Evolutionary conservation across 2,888 invertebrate species (phyloP).

Genomic region (Tyria jacobaeae): DNA sequence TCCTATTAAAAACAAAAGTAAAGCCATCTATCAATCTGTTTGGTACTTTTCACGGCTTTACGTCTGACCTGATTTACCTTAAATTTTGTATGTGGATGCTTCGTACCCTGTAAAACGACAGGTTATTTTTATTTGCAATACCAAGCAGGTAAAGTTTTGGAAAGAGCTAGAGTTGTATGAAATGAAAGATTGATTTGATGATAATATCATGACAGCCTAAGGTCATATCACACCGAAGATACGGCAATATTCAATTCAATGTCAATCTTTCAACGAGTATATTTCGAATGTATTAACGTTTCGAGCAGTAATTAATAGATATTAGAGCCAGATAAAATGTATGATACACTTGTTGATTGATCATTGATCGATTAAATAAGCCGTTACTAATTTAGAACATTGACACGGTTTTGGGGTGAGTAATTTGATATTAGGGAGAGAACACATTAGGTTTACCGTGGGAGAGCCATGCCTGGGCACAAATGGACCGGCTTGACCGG

Average conservation of each 20-base stretch:
- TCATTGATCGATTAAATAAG: conserved; percentile 54
- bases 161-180: too few species aligned
- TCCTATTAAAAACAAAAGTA: too few species aligned
- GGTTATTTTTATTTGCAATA: too few species aligned
- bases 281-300: conserved; percentile 2
- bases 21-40: too few species aligned
- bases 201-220: neutral
- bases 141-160: too few species aligned
- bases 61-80: too few species aligned
- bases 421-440: conserved; percentile 56
- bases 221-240: neutral
- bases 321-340: conserved; percentile 32
- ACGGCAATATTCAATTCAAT: conserved; percentile 11
- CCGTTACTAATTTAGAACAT: conserved; percentile 68
- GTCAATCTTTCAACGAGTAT: conserved; percentile 34
- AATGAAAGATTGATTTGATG: neutral
- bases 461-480: too few species aligned
- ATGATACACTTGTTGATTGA: conserved; percentile 24
- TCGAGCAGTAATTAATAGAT: conserved; percentile 29
- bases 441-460: neutral
- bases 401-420: conserved; percentile 60
- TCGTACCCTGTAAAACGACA: too few species aligned
- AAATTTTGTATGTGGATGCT: too few species aligned
- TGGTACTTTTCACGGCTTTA: too few species aligned
- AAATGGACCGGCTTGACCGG: too few species aligned